Evolutionary conservation across 2,888 invertebrate genomes (phyloP), one percentile per base, ranked within the genome.

Genomic region (Oeneis ivallda): DNA sequence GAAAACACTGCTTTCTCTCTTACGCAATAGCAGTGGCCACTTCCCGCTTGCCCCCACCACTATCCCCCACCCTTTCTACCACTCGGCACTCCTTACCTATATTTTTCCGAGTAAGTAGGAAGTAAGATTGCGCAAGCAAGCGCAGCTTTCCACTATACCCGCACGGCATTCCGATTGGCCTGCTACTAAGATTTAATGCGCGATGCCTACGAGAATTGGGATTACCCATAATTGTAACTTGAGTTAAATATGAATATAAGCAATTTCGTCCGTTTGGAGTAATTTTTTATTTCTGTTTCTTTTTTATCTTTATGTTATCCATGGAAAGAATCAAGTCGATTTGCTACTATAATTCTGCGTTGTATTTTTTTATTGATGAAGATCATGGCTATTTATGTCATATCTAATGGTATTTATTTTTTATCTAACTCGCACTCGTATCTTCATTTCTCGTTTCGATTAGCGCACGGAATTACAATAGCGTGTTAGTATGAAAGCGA

Each of bases 1-100:
- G 89, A 87, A 90, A 88, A 86, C 85, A 78, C 49, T 76, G 83
- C 91, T 91, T 91, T 91, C 91, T 83, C 89, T 79, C 74, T 91
- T 91, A 85, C 86, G 89, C 87, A 91, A 90, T 82, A 80, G 69
- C 83, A 81, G 70, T 79, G 79, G 79, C 79, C 75, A 85, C 85
- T 89, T 89, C 88, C 89, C 85, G 84, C 61, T 84, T 74, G 63
- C 70, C 71, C 68, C 68, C 70, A 71, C 69, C 64, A 68, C 62
- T 69, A 59, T 65, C 41, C 66, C 67, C 62, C 67, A 60, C 65
- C 60, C 58, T 61, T 19, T 65, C 68, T 65, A 66, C 65, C 61
- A 69, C 62, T 69, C 72, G 72, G 75, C 83, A 84, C 86, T 87
- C 85, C 85, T 89, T 84, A 88, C 89, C 89, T 88, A 88, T 86